Evolutionary conservation across 2,797 vertebrate genomes (phyloP).

Genomic region (Rousettus madagascariensis): DNA sequence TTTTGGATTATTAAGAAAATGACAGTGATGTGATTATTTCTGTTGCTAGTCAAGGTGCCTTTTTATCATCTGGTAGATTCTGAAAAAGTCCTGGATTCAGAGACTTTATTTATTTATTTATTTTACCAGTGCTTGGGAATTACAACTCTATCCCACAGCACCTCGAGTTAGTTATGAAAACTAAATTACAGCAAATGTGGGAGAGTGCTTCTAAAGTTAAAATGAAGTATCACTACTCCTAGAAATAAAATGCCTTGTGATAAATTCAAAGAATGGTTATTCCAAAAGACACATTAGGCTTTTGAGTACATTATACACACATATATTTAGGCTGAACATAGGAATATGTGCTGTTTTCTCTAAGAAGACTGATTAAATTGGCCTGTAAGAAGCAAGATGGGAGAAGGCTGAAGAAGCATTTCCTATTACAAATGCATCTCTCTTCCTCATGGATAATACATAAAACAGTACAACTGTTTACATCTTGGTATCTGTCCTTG

Average conservation of each 20-base stretch:
- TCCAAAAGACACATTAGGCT: not conserved
- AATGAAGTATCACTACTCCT: not conserved
- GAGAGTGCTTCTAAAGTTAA: not conserved
- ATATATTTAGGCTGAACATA: not conserved
- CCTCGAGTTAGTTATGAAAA: not conserved
- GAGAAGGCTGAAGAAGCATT: not conserved
- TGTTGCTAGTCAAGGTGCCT: not conserved
- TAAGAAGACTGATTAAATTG: not conserved
- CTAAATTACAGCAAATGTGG: not conserved
- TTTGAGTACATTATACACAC: not conserved
- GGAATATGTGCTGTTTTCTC: not conserved
- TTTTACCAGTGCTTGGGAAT: not conserved
- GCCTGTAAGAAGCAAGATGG: not conserved
- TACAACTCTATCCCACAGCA: not conserved
- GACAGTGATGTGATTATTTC: not conserved
- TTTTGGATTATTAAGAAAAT: slow-evolving; percentile 11
- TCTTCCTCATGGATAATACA: not conserved
- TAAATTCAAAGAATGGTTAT: not conserved
- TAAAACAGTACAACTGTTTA: not conserved
- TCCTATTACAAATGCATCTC: not conserved
- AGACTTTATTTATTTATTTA: not conserved
- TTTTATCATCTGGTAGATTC: not conserved
- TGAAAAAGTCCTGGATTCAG: not conserved
- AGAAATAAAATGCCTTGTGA: not conserved
- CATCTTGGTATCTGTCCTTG: not conserved